Evolutionary conservation across 2,888 invertebrate species (phyloP), one percentile per base, ranked within the genome.

Genomic region (Cheilosia grossa): DNA sequence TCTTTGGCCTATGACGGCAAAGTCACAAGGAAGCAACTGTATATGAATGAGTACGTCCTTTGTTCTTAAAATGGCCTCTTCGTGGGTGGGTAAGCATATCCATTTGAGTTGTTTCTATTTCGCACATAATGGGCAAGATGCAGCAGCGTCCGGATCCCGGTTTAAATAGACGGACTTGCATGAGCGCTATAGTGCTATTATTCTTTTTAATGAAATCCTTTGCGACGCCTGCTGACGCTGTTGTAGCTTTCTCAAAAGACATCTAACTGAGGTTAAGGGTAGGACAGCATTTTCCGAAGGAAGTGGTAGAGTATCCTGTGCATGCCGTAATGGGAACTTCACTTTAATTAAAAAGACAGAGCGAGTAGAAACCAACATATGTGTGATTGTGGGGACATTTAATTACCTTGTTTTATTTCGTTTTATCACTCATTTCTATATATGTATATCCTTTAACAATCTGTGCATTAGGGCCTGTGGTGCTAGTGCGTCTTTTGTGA

Each of bases 151-250:
- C 69, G 69, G 61, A 80, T 49, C 54, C 63, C 47, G 58, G 37
- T 42, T 53, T 59, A 66, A 72, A 77, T 70, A 72, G 67, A 47
- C 63, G 56, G 58, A 79, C 73, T 73, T 54, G 73, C 30, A 58
- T 17, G 53, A 79, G 33, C 69, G 64, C 51, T 72, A 64, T 56
- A 74, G 74, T 66, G 80, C 67, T 81, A 75, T 75, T 83, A 83
- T 80, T 53, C 64, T 70, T 75, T 81, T 56, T 85, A 85, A 85
- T 85, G 80, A 80, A 74, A 80, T 75, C 61, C 66, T 61, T 70
- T 72, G 85, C 47, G 64, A 64, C 21, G 51, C 15, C 80, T 70
- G 70, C 42, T 42, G 49, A 37, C 33, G 53, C 47, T 66, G 42
- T 54, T 72, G 37, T 24, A 49, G 67, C 49, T 27, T 49, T 53